Conservation (phyloP, 2,888 invertebrate species). For the Malthinus seriepunctatus region DNA sequence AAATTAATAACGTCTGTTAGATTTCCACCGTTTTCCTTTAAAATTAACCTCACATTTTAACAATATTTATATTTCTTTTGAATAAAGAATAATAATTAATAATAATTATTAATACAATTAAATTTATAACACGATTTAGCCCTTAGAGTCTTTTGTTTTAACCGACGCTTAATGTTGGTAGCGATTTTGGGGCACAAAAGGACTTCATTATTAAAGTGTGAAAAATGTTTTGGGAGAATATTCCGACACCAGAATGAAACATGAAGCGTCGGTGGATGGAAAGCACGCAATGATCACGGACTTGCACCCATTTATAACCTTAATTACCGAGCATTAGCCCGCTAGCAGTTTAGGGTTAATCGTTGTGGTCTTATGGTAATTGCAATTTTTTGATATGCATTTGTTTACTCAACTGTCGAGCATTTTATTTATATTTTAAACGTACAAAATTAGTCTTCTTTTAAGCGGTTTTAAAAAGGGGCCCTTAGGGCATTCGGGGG, state of each 20-base stretch:
- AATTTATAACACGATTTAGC: slow-evolving; percentile 2
- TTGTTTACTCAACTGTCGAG: not conserved
- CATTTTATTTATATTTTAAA: not conserved
- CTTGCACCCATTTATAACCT: slow-evolving; percentile 31
- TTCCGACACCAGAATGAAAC: slow-evolving; percentile 17
- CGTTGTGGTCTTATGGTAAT: slow-evolving; percentile 26
- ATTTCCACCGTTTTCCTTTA: too few relatives aligned
- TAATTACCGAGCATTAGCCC: slow-evolving; percentile 30
- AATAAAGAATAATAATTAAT: too few relatives aligned
- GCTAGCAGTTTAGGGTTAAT: slow-evolving; percentile 27
- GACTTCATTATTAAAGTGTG: slow-evolving; percentile 27
- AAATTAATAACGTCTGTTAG: too few relatives aligned
- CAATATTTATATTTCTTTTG: too few relatives aligned
- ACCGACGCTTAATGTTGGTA: slow-evolving; percentile 8
- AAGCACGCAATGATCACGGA: slow-evolving; percentile 29
- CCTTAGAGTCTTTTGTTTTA: not conserved
- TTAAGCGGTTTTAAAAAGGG: too few relatives aligned
- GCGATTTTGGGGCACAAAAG: slow-evolving; percentile 18
- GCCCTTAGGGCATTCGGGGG: too few relatives aligned
- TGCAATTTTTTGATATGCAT: slow-evolving; percentile 19
- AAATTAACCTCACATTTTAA: too few relatives aligned
- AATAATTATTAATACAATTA: not conserved
- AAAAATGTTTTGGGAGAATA: slow-evolving; percentile 24
- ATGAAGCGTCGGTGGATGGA: slow-evolving; percentile 24
- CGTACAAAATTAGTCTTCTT: too few relatives aligned